Conservation (phyloP, 2,888 invertebrate genomes). For the Omphaloscelis lunosa region DNA sequence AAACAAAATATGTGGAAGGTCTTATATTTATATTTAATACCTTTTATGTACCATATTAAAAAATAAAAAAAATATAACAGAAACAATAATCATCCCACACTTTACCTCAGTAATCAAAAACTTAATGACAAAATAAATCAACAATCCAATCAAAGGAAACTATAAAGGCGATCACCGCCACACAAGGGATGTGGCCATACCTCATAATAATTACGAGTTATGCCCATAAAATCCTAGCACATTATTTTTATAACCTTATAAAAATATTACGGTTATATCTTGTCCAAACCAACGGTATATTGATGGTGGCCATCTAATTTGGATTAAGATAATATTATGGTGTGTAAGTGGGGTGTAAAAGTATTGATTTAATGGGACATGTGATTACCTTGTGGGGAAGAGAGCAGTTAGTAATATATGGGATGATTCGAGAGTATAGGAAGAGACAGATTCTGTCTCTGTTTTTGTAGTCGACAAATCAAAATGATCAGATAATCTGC, state of each 20-base stretch:
- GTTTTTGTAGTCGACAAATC: not conserved
- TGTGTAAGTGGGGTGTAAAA: conserved; percentile 41
- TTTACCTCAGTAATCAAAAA: conserved; percentile 19
- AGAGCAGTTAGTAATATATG: conserved; percentile 10
- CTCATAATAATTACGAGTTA: conserved; percentile 82
- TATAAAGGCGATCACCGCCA: conserved; percentile 66
- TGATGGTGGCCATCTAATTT: conserved; percentile 74
- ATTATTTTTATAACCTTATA: conserved; percentile 82
- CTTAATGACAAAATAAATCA: conserved; percentile 64
- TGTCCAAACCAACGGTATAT: conserved; percentile 67
- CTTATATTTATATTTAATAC: too few species aligned
- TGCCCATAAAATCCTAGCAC: conserved; percentile 72
- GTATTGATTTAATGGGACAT: conserved; percentile 57
- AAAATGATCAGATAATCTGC: not conserved
- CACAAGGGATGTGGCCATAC: conserved; percentile 60
- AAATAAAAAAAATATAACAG: too few species aligned
- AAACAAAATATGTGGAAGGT: too few species aligned
- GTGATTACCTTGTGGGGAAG: not conserved
- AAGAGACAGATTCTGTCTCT: not conserved
- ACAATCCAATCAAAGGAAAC: conserved; percentile 70
- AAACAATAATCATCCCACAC: not conserved
- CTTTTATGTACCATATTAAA: too few species aligned
- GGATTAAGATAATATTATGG: conserved; percentile 64
- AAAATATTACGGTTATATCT: conserved; percentile 71
- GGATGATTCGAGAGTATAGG: not conserved